Evolutionary conservation across 92 coral and sea anemone genomes (phyloP).

Genomic region (Zoanthus sociatus): DNA sequence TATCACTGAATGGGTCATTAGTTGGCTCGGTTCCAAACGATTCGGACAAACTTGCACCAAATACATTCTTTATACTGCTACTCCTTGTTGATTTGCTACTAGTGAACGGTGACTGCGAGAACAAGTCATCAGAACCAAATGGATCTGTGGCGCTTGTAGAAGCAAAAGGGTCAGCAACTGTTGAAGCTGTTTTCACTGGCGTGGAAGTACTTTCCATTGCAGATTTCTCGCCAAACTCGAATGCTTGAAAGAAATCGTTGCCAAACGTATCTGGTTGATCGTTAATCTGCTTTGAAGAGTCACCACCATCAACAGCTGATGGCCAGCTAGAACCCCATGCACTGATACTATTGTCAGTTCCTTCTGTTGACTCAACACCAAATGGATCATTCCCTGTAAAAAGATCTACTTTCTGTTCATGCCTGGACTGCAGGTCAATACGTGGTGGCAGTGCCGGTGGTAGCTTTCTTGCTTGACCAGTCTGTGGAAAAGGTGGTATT

Average conservation of each 20-base stretch:
- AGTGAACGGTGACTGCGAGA: slow-evolving; percentile 60
- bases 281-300: slow-evolving; percentile 7
- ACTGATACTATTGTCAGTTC: neutral
- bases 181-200: slow-evolving; percentile 37
- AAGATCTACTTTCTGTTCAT: neutral
- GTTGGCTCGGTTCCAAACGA: slow-evolving; percentile 59
- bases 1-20: slow-evolving; percentile 88
- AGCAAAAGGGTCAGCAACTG: slow-evolving; percentile 52
- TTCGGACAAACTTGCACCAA: slow-evolving; percentile 34
- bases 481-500: slow-evolving; percentile 57
- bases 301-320: neutral
- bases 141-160: slow-evolving; percentile 19
- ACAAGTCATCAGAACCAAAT: slow-evolving; percentile 61
- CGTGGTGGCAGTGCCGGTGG: slow-evolving; percentile 98
- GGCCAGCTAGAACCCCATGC: slow-evolving; percentile 36
- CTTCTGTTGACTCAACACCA: slow-evolving; percentile 21
- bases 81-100: slow-evolving; percentile 26
- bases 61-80: slow-evolving; percentile 35
- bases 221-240: slow-evolving; percentile 60
- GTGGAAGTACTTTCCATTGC: neutral
- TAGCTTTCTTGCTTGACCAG: slow-evolving; percentile 56
- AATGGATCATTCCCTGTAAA: slow-evolving; percentile 36
- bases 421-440: slow-evolving; percentile 77
- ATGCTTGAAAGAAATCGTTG: slow-evolving; percentile 81
- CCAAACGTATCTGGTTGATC: slow-evolving; percentile 65